Evolutionary conservation across 2,797 vertebrate species (phyloP), one percentile per base, ranked within the genome.

Genomic region (Tangara arthus): DNA sequence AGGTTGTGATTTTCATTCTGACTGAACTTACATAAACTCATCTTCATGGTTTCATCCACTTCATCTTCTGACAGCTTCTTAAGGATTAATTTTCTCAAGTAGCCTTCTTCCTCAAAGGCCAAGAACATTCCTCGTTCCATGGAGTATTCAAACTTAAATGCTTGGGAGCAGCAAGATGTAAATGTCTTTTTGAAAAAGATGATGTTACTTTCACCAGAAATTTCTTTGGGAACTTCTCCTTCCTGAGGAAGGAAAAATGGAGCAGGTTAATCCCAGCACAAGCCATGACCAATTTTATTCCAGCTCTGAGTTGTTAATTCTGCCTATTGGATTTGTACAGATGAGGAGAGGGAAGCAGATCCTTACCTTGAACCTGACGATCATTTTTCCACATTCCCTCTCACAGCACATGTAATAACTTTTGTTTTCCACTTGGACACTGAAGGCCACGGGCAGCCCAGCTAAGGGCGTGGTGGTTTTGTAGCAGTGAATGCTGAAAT

Each of bases 121-220:
- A 97, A 42, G 82, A 96, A 97, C 91, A 96, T 95, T 12, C 96
- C 95, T 70, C 3, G 35, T 70, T 94, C 94, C 55, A 95, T 76
- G 0, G 96, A 93, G n/a, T 87, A 95, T 42, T 97, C 97, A 73
- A 97, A 97, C 60, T 89, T 96, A 46, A 94, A 97, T 4, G 89
- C 93, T 28, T 17, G 65, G 57, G 68, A n/a, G 72, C 72, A 60
- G 11, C 18, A 92, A 12, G 87, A 24, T 2, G 94, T 91, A 71
- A 97, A 94, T 2, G 34, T 82, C 50, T 10, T 96, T 79, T 97
- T 95, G 94, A 95, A 94, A 63, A 97, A 97, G 44, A 97, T 96
- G 15, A 93, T 37, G 1, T 96, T 95, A 26, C 95, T 97, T 59
- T 79, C 75, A 12, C 39, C 90, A 34, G 72, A 50, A 73, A 97